Conservation (phyloP, 2,888 invertebrate genomes). For the Luperina testacea region DNA sequence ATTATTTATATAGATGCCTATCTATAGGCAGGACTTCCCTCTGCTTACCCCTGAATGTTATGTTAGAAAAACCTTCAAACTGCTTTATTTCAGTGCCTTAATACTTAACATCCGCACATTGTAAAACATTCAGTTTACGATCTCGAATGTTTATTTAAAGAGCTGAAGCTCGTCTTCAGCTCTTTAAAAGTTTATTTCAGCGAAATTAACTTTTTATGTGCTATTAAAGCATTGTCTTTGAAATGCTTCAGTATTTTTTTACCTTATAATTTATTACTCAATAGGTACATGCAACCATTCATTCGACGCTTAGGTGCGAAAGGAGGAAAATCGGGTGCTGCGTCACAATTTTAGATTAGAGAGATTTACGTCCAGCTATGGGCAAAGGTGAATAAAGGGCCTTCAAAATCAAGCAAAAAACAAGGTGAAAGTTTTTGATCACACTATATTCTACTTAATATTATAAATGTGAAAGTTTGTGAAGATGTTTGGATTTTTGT, state of each 20-base stretch:
- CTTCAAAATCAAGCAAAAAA: background rate
- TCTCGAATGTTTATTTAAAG: slow-evolving; percentile 36
- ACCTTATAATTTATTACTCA: background rate
- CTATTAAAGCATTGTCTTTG: slow-evolving; percentile 1
- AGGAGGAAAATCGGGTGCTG: background rate
- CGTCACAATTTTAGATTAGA: background rate
- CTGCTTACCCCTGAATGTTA: background rate
- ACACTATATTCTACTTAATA: no score
- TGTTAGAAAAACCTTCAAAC: background rate
- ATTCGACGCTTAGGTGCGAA: background rate
- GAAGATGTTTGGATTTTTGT: no score
- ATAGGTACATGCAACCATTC: background rate
- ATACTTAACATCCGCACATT: slow-evolving; percentile 8
- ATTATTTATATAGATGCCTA: no score
- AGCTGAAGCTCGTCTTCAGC: background rate
- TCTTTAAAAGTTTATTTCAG: slow-evolving; percentile 18
- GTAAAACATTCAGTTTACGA: slow-evolving; percentile 33
- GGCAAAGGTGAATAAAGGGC: background rate
- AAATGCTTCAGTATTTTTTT: background rate
- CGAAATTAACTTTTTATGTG: slow-evolving; percentile 29
- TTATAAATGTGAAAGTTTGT: no score
- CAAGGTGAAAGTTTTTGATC: background rate
- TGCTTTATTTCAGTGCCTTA: background rate
- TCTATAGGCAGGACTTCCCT: no score
- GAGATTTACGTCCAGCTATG: background rate